These are phyloP conservation scores for Prunella strophiata DNA, from an alignment of 2,797 vertebrate genomes.

Conservation along the genomic window DNA sequence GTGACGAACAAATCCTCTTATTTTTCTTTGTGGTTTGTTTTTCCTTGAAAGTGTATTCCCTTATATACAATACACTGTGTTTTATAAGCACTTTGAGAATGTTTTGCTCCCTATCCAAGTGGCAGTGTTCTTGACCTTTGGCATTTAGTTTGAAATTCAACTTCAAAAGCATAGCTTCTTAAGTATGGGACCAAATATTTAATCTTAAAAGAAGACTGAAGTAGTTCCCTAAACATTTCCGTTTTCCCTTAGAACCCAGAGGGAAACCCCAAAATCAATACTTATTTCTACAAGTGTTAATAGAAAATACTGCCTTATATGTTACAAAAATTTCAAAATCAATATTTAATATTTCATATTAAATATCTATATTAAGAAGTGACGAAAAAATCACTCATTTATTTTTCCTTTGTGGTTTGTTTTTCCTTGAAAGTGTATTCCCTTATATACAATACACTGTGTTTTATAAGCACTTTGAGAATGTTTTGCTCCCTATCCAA, in stretches of 20 bases:
- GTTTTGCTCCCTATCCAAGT: background rate
- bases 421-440: background rate
- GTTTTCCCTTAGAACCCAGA: background rate
- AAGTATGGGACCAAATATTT: background rate
- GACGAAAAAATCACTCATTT: background rate
- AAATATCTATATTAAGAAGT: background rate
- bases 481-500: background rate
- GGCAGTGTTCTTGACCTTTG: background rate
- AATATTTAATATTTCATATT: background rate
- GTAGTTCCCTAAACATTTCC: no score
- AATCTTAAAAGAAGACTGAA: no score
- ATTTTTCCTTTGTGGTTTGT: background rate
- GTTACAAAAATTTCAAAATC: rapidly evolving
- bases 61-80: background rate
- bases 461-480: background rate
- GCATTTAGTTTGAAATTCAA: background rate
- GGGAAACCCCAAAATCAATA: background rate
- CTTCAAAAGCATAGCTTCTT: background rate
- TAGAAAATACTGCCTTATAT: background rate
- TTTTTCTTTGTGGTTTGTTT: rapidly evolving
- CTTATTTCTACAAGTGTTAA: background rate
- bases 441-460: background rate
- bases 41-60: background rate
- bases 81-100: background rate
- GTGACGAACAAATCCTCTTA: background rate